Base-by-base conservation (phyloP, 2,888 invertebrate genomes). In the Brenthis ino region DNA sequence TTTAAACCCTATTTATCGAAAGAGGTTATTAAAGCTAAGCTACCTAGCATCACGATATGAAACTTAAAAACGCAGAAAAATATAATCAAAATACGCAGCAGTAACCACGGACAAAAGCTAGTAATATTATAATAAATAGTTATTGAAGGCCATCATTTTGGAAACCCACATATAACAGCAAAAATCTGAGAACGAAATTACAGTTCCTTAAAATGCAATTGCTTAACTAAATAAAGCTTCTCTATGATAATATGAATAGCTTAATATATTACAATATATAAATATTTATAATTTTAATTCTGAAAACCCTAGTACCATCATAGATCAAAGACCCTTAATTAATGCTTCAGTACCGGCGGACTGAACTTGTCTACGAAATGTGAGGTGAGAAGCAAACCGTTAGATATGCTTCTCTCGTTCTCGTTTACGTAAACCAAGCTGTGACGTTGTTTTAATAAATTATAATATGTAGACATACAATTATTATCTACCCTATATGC, bases 241-340 rank as follows among this genome's bases (percentile, higher is more conserved):
- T 28, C 28, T 28, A 28, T 28, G 3, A 28, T 28, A 24, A 20
- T 51, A 55, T 28, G 12, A 55, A 55, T 12, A 56, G 8, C 14
- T 14, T 33, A 33, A 56, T 14, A 56, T 56, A 14, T 14, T n/a
- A 57, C 12, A 37, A 11, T 11, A 57, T 8, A 37, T n/a, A 33
- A 57, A 5, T 57, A 11, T 37, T 43, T 43, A 43, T 43, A 43
- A 12, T 37, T 3, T 16, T 33, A 48, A 12, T 12, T 13, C 37
- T 47, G 24, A 20, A 12, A 53, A 16, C 63, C 63, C 61, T 63
- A 63, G 43, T 50, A 65, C 64, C 72, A 16, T 16, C 16, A 16
- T 16, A 65, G 69, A 74, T 72, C 72, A 71, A 68, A 72, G 68
- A 72, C 68, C 72, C 71, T 66, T 70, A 64, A 69, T 69, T 69